Base-by-base conservation (phyloP, 2,113 vertebrate species). In the Notothenia rossii region DNA sequence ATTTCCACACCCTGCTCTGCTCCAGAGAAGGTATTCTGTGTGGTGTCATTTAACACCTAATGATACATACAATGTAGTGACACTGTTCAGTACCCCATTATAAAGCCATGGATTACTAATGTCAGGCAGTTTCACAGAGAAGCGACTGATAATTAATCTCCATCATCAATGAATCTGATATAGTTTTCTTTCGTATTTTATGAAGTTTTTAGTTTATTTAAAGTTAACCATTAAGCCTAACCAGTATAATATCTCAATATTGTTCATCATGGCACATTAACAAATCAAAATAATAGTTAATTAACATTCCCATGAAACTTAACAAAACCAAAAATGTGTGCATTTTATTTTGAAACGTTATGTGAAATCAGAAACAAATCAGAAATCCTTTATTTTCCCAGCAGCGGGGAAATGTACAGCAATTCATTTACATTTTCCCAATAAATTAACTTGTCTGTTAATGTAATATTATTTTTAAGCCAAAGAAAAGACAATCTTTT, bases 1-100 rank as follows among this genome's bases (percentile, higher is more conserved):
- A 88, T 86, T 83, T 80, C 60, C 74, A 71, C 58, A 53, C 55
- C 58, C 51, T 1, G 75, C 65, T 79, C 14, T 2, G 43, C 67
- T 83, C 4, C 20, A 70, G 36, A 60, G 49, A 10, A 60, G 29
- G 11, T 9, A 73, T 56, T 25, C 48, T 68, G 36, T 13, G 29
- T 29, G 18, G 22, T 25, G 62, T 69, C 71, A 62, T 69, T 68
- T 72, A 56, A 12, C 56, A 22, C 12, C 48, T 48, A 72, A 62
- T 79, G 72, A 84, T 59, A 78, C 63, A 64, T 63, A 25, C 7
- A n/a, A 29, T 51, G 50, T 12, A 36, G 51, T 61, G 56, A 55
- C 62, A 29, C 36, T 48, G 65, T 36, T 9, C n/a, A 54, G 22
- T n/a, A 25, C 45, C 8, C 13, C 46, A 60, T 60, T 48, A 69